These are phyloP conservation scores for Tetrao urogallus DNA, from an alignment of 2,113 vertebrate genomes.

Conservation along the genomic window DNA sequence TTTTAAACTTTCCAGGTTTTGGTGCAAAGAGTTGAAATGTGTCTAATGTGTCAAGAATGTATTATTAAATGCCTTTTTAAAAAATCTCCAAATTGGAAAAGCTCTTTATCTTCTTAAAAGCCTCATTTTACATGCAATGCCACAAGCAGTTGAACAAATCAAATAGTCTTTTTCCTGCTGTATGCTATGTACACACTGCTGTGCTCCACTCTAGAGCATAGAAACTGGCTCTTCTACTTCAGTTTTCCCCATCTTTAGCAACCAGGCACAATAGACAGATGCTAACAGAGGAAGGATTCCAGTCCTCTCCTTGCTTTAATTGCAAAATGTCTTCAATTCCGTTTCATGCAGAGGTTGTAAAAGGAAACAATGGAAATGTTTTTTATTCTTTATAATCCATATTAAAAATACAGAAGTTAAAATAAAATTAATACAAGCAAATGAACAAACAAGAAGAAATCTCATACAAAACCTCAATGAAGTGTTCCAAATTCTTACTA, in stretches of 20 bases:
- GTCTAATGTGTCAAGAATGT: neutral
- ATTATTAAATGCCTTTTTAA: neutral
- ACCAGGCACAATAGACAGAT: neutral
- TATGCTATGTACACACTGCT: neutral
- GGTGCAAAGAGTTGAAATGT: neutral
- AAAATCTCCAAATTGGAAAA: neutral
- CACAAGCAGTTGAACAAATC: neutral
- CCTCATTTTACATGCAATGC: neutral
- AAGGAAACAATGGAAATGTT: neutral
- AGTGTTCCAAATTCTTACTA: neutral
- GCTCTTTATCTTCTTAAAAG: neutral
- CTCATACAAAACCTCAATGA: neutral
- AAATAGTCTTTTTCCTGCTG: neutral
- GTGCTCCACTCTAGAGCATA: neutral
- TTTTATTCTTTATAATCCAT: neutral
- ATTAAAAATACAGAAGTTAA: neutral
- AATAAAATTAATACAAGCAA: neutral
- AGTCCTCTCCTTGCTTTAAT: fast-evolving
- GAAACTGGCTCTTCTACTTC: neutral
- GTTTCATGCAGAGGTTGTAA: neutral
- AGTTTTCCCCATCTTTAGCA: neutral
- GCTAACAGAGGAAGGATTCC: neutral
- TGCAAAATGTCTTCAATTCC: neutral
- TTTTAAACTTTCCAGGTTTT: neutral
- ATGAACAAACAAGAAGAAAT: neutral